Percentiles rank a stretch among this genome's conserved stretches.
Evolutionary conservation across 2,888 invertebrate species (phyloP).

Genomic region (Agapostemon virescens): DNA sequence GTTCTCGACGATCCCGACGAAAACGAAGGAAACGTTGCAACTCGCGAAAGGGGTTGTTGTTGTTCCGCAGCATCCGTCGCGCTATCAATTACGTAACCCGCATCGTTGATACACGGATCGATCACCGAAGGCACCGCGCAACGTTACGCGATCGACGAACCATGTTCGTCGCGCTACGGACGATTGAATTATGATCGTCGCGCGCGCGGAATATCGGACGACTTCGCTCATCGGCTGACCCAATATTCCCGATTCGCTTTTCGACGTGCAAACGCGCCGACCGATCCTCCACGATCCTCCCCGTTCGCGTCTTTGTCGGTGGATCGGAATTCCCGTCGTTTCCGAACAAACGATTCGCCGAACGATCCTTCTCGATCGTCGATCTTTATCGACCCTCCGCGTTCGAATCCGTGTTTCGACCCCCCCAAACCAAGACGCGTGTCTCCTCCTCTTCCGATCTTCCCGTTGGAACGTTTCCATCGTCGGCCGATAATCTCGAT

Average conservation of each 20-base stretch:
- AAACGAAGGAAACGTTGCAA: neutral
- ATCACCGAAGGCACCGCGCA: conserved; percentile 49
- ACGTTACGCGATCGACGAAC: conserved; percentile 53
- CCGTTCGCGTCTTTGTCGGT: neutral
- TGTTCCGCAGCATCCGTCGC: neutral
- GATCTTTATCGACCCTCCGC: neutral
- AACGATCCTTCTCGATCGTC: neutral
- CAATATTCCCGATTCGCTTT: conserved; percentile 47
- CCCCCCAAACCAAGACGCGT: no score
- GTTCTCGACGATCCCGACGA: no score
- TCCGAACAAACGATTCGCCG: neutral
- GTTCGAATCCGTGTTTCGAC: no score
- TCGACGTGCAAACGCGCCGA: neutral
- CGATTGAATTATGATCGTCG: conserved; percentile 62
- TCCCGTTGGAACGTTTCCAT: no score
- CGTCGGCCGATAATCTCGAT: no score
- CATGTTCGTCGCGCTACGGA: conserved; percentile 50
- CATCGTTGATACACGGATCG: conserved; percentile 46
- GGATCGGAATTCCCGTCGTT: neutral
- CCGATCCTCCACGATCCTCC: neutral
- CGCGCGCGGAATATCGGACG: conserved; percentile 64
- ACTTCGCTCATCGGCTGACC: conserved; percentile 51
- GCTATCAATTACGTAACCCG: conserved; percentile 52
- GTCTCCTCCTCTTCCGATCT: no score
- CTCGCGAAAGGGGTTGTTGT: neutral